These are phyloP conservation scores for Psittacula echo DNA, from an alignment of 2,797 vertebrate species.

Conservation along the genomic window DNA sequence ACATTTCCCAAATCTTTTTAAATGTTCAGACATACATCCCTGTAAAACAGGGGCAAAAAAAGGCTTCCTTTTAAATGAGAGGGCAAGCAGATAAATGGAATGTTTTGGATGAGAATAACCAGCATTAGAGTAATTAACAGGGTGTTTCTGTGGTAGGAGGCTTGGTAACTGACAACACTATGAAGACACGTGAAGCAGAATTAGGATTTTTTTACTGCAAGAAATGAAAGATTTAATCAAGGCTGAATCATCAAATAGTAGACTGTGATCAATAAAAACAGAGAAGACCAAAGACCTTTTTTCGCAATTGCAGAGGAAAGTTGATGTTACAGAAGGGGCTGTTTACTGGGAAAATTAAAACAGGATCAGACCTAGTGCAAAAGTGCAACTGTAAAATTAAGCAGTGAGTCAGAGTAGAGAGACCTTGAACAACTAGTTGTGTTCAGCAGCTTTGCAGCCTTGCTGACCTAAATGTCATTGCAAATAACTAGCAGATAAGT, in stretches of 20 bases:
- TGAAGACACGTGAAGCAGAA: not conserved
- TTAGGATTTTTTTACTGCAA: not conserved
- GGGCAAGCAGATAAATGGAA: not conserved
- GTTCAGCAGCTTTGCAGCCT: not conserved
- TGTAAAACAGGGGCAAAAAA: not conserved
- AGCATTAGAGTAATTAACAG: not conserved
- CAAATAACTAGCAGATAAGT: not conserved
- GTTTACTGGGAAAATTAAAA: rapidly evolving
- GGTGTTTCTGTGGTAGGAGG: not conserved
- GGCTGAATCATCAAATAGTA: not conserved
- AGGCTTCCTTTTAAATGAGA: not conserved
- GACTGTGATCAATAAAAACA: not conserved
- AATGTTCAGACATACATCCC: not conserved
- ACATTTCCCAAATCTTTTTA: not conserved
- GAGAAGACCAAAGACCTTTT: not conserved
- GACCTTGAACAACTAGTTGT: not conserved
- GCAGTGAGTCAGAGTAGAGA: not conserved
- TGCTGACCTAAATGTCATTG: not conserved
- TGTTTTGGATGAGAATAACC: not conserved
- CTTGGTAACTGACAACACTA: not conserved
- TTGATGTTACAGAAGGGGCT: not conserved
- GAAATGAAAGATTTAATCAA: not conserved
- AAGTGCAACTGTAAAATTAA: not conserved
- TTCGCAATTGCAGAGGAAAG: not conserved
- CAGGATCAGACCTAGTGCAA: not conserved